These are phyloP conservation scores for Myripristis murdjan DNA, from an alignment of 2,797 vertebrate species.

Conservation along the genomic window DNA sequence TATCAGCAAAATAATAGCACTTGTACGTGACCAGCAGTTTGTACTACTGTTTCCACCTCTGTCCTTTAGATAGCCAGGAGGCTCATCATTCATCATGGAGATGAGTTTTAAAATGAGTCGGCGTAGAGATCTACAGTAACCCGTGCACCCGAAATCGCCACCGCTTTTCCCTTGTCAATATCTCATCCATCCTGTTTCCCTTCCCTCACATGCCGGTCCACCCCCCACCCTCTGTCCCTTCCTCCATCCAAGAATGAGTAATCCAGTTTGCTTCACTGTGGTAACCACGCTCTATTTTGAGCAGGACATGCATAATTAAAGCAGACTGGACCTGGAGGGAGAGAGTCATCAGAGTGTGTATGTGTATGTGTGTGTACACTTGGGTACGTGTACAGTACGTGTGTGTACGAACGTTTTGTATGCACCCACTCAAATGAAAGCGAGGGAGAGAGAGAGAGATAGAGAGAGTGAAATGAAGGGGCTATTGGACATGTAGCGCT, in stretches of 20 bases:
- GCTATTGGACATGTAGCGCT: background rate
- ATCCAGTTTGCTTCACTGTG: conserved; percentile 73
- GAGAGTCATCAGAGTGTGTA: conserved; percentile 43
- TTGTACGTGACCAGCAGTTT: no score
- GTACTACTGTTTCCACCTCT: no score
- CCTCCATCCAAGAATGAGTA: conserved; percentile 73
- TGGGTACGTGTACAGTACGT: conserved; percentile 18
- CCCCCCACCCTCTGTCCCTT: conserved; percentile 16
- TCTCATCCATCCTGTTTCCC: conserved; percentile 30
- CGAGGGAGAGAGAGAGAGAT: background rate
- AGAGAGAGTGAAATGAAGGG: conserved; percentile 24
- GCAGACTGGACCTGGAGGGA: conserved; percentile 69
- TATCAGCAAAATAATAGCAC: no score
- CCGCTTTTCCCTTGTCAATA: conserved; percentile 20
- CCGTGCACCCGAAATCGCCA: conserved; percentile 15
- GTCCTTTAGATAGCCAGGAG: conserved; percentile 23
- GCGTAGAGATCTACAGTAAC: background rate
- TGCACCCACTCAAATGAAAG: conserved; percentile 12
- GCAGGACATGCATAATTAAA: conserved; percentile 83
- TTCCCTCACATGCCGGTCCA: background rate
- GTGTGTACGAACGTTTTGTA: background rate
- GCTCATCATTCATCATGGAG: background rate
- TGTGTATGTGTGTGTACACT: conserved; percentile 34
- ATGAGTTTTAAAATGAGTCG: background rate
- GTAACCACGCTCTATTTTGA: conserved; percentile 79